Evolutionary conservation across 2,888 invertebrate species (phyloP), one percentile per base, ranked within the genome.

Genomic region (Tetanocera ferruginea): DNA sequence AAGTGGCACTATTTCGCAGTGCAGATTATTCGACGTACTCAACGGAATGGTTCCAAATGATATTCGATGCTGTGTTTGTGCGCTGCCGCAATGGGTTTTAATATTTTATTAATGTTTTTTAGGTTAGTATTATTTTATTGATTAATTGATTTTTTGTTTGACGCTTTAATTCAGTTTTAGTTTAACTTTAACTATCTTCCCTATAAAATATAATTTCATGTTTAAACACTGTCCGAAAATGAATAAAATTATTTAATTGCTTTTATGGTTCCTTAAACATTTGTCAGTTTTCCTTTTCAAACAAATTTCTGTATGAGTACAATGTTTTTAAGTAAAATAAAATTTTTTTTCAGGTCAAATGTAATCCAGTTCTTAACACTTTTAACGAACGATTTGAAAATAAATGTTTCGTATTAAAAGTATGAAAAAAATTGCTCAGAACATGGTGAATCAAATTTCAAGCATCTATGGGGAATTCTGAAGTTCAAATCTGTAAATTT

Each of bases 1-100:
- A 89, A 81, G 84, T 88, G 4, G 79, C 86, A 51, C 82, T 90
- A 28, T 90, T 87, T 78, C 85, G 86, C n/a, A 83, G 85, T 14
- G 90, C 89, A 19, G 88, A 89, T 76, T 85, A 87, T 66, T 89
- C 89, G 0, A 82, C 84, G 28, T 89, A 86, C 79, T 87, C 88
- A 8, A 85, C 85, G 28, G 89, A 89, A 80, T 90, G 90, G 90
- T 87, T 88, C 80, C 87, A 90, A 83, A 86, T 90, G 84, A 87
- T 90, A 34, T 85, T 86, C 57, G 90, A 90, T 82, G 84, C 89
- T 9, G 85, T 90, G 49, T 83, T 88, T 70, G 85, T 87, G 28
- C 84, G 87, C 77, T 89, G 90, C 43, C 85, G 85, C 75, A 86
- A 84, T 78, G 82, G 82, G 34, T 80, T 43, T 1, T 43, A 43